phyloP scores from a whole-genome alignment of 2,797 vertebrate species.

The Poecilia gillii region DNA sequence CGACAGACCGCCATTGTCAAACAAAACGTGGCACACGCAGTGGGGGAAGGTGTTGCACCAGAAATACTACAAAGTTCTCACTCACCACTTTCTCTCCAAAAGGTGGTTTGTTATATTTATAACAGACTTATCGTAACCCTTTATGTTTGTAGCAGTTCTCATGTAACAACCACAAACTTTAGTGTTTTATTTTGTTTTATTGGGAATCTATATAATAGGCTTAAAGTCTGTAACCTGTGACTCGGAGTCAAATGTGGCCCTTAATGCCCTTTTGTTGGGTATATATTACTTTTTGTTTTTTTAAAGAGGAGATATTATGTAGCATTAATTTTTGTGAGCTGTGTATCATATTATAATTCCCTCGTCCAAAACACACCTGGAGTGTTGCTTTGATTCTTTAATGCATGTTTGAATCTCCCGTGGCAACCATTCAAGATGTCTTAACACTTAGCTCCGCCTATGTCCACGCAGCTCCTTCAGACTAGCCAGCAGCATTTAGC shows the following conservation, averaged over 20 bases:
- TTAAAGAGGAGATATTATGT: background rate
- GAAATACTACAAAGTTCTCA: slow-evolving; percentile 26
- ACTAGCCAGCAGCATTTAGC: too few relatives aligned
- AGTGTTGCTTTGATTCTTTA: too few relatives aligned
- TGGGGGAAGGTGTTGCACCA: slow-evolving; percentile 19
- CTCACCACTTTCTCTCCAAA: slow-evolving; percentile 9
- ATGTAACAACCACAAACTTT: background rate
- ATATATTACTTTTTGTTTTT: background rate
- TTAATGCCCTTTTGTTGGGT: background rate
- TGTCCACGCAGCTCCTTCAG: too few relatives aligned
- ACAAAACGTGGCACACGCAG: slow-evolving; percentile 26
- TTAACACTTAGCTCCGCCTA: too few relatives aligned
- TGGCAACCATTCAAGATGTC: too few relatives aligned
- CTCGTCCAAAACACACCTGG: too few relatives aligned
- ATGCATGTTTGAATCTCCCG: too few relatives aligned
- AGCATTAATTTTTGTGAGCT: too few relatives aligned
- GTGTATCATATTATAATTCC: too few relatives aligned
- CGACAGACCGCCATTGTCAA: slow-evolving; percentile 38
- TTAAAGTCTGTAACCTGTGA: too few relatives aligned
- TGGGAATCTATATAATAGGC: background rate
- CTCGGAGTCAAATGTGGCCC: background rate
- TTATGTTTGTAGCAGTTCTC: background rate
- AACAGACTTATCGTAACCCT: background rate
- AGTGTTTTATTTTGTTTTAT: background rate
- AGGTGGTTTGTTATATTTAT: slow-evolving; percentile 29